Evolutionary conservation across 2,797 vertebrate species (phyloP).

Genomic region (Aplochiton taeniatus): DNA sequence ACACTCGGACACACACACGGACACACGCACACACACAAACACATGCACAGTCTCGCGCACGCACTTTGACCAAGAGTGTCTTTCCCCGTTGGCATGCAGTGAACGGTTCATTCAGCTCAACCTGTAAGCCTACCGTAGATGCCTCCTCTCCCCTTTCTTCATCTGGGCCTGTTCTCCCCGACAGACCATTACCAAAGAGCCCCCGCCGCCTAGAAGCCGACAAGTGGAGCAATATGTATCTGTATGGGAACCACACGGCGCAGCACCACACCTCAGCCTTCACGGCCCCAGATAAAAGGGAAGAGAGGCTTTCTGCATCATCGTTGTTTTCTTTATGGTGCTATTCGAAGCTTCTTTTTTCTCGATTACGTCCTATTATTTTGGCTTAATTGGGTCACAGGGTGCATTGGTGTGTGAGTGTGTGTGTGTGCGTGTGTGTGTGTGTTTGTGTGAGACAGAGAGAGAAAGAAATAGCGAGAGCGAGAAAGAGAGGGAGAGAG

Average conservation of each 20-base stretch:
- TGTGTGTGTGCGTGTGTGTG: conserved; percentile 21
- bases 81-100: conserved; percentile 38
- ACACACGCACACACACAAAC: background rate
- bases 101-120: conserved; percentile 37
- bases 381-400: conserved; percentile 74
- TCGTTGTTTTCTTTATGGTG: conserved; percentile 31
- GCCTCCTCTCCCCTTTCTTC: conserved; percentile 15
- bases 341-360: conserved; percentile 29
- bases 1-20: conserved; percentile 5
- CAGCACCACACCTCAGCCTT: conserved; percentile 1
- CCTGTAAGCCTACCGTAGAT: conserved; percentile 36
- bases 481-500: conserved; percentile 20
- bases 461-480: background rate
- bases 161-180: conserved; percentile 40
- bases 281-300: conserved; percentile 40
- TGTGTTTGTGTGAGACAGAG: background rate
- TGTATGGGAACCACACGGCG: background rate
- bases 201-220: conserved; percentile 41
- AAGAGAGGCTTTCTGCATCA: conserved; percentile 31
- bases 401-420: conserved; percentile 20
- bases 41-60: background rate
- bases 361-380: conserved; percentile 65
- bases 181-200: conserved; percentile 41
- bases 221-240: conserved; percentile 34
- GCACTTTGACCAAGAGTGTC: conserved; percentile 3